Conservation (phyloP, 2,797 vertebrate species). For the Cephalopachus bancanus region DNA sequence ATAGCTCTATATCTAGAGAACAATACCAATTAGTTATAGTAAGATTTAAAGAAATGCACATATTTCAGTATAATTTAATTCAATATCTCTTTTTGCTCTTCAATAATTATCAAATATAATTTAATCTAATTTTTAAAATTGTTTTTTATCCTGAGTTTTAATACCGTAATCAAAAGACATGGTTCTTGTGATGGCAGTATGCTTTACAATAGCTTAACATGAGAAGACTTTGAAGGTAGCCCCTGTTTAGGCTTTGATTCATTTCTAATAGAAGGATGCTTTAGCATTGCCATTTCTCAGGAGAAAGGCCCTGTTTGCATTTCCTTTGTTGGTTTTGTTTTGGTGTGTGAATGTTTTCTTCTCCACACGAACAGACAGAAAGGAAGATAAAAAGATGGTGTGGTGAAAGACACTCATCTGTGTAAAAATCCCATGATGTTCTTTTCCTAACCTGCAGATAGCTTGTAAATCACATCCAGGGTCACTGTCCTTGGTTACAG, state of each 20-base stretch:
- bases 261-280: not conserved
- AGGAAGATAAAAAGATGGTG: not conserved
- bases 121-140: constrained; percentile 8
- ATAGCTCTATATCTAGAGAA: constrained; percentile 10
- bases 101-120: not conserved
- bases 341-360: not conserved
- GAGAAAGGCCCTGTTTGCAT: not conserved
- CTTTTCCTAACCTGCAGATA: not conserved
- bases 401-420: not conserved
- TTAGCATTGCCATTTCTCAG: not conserved
- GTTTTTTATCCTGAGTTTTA: constrained; percentile 26
- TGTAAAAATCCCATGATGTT: not conserved
- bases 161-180: not conserved
- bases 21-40: constrained; percentile 4
- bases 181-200: not conserved
- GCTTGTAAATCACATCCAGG: not conserved
- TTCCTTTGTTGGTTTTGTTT: constrained; percentile 33
- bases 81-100: constrained; percentile 36
- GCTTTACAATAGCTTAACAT: not conserved
- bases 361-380: not conserved
- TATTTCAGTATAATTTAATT: not conserved
- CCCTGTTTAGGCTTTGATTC: not conserved
- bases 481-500: not conserved
- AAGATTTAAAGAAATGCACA: not conserved
- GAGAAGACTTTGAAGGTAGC: not conserved